These are phyloP conservation scores for Hyles lineata DNA, from an alignment of 2,888 invertebrate genomes.

Conservation along the genomic window DNA sequence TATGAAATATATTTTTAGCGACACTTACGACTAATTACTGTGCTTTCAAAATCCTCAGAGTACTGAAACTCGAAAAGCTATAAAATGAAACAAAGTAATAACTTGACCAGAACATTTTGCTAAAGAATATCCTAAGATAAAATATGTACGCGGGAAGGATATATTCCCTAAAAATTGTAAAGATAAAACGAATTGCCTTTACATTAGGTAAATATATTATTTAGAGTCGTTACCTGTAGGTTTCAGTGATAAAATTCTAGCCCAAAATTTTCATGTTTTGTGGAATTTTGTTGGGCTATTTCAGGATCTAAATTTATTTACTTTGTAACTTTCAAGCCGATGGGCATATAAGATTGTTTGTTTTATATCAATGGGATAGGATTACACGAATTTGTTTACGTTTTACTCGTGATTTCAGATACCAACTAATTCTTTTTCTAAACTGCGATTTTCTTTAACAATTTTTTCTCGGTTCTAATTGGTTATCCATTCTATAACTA, in stretches of 20 bases:
- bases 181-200: slow-evolving; percentile 25
- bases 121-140: neutral
- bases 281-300: neutral
- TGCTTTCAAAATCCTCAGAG: neutral
- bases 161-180: neutral
- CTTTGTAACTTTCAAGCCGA: no score
- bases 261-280: neutral
- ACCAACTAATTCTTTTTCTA: no score
- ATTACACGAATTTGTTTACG: no score
- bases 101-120: neutral
- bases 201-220: neutral
- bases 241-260: neutral
- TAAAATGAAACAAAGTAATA: neutral
- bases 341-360: no score
- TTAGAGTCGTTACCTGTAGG: neutral
- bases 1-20: no score
- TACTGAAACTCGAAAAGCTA: neutral
- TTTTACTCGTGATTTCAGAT: no score
- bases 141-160: neutral
- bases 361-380: no score
- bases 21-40: neutral
- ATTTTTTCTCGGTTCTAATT: no score
- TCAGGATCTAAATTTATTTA: neutral
- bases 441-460: no score
- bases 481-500: no score